Evolutionary conservation across 1,140 invertebrate species (phyloP).

Genomic region (Nymphalis io): DNA sequence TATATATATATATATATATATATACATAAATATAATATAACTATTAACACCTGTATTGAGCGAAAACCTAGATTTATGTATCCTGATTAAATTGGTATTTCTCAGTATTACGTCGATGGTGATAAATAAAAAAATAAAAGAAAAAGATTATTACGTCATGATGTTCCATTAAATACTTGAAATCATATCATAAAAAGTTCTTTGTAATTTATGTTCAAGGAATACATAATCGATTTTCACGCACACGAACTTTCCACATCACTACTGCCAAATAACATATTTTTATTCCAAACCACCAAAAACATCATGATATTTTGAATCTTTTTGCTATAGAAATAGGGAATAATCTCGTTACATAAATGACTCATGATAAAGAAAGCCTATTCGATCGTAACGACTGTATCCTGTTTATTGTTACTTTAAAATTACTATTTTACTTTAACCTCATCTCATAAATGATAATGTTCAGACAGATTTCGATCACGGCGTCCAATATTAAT

Average conservation of each 20-base stretch:
- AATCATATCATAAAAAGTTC: no score
- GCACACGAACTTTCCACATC: slow-evolving; percentile 24
- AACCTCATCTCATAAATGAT: no score
- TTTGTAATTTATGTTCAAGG: not conserved
- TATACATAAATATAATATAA: no score
- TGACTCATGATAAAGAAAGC: slow-evolving; percentile 19
- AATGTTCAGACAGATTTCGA: not conserved
- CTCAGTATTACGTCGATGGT: no score
- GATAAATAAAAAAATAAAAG: no score
- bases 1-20: no score
- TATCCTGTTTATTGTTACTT: slow-evolving; percentile 17
- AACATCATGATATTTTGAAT: slow-evolving; percentile 6
- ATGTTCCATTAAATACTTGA: no score
- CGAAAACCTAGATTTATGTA: no score
- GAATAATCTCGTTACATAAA: not conserved
- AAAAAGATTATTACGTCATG: no score
- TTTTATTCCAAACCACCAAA: slow-evolving; percentile 2
- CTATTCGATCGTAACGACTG: slow-evolving; percentile 18
- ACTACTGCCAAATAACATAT: slow-evolving; percentile 21
- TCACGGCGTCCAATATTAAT: not conserved
- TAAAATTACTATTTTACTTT: slow-evolving; percentile 1
- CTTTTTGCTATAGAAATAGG: not conserved
- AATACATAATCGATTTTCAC: slow-evolving; percentile 24
- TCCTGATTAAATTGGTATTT: no score
- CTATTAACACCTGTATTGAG: no score